Evolutionary conservation across 2,888 invertebrate species (phyloP), one percentile per base, ranked within the genome.

Genomic region (Hesperia comma): DNA sequence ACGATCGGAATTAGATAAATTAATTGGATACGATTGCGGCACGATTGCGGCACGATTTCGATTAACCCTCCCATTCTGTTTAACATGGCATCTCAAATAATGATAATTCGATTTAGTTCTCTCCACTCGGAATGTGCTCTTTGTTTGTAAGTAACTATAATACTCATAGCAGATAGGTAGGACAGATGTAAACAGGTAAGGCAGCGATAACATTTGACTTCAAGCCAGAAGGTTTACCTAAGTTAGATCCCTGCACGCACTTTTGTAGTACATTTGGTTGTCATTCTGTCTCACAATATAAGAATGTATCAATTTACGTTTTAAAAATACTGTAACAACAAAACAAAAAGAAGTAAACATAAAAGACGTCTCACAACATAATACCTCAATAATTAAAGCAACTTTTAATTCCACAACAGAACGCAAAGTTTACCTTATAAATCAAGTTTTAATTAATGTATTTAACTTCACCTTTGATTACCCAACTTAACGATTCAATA

Each of bases 391-490:
- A 21, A 19, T 51, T 14, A 51, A 19, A 19, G 0, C 0, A 51
- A 7, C 46, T 62, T 55, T 63, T 55, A 49, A 49, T 56, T 46
- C 21, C 46, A 49, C 32, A 62, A 41, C 7, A 26, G 49, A 56
- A 63, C 19, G 56, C 14, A 5, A 46, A 58, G n/a, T 60, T 37
- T 51, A n/a, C 15, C 57, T 32, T 21, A 58, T 58, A 54, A 46
- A 54, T 66, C 54, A 58, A 66, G 54, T 60, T 66, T 66, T 66
- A 66, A 66, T 60, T 58, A 66, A 66, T 66, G 60, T 43, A 33
- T 60, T 60, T 66, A 54, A 66, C 51, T 64, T 43, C 26, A 41
- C 53, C 53, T 60, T 66, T 66, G 58, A 66, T 58, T 58, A 64
- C 57, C 33, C 15, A 66, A 54, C 53, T 66, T 66, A 54, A 54